Evolutionary conservation across 2,888 invertebrate genomes (phyloP), one percentile per base, ranked within the genome.

Genomic region (Iphiclides podalirius): DNA sequence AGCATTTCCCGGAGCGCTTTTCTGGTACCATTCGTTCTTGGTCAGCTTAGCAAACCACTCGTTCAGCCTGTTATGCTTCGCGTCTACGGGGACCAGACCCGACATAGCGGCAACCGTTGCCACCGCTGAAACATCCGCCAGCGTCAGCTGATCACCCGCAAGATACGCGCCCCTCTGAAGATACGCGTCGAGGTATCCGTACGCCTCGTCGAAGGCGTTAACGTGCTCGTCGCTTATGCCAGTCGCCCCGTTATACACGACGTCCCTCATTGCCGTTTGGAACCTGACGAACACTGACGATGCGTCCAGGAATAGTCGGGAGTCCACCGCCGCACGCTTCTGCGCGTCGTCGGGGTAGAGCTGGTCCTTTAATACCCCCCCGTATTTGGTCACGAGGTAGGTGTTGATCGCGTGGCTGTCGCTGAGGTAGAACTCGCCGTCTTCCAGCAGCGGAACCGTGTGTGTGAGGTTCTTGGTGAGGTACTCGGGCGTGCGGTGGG

Each of bases 301-400:
- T 0, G 68, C 64, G 31, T 76, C 70, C 8, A 74, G 65, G 36
- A 53, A 72, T 23, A 76, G 31, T 2, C 68, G 60, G 23, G 72
- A 69, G 44, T 75, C 64, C 7, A 76, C 56, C 15, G 57, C 61
- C 0, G 72, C 67, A 56, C 68, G 64, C 52, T 54, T 33, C 8
- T 58, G 57, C 23, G 67, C 40, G 34, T 73, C 75, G 1, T 47
- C 55, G 42, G 76, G 73, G 55, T 75, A 76, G 11, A 71, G 45
- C 39, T 60, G 53, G 2, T 62, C 58, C 37, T 61, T 54, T 23
- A 66, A 64, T 0, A 70, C 68, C 1, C 61, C 67, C 20, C 75
- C 76, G 31, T 72, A 77, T 45, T 75, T 77, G 0, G 72, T 68
- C 0, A 70, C 64, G 8, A 77, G 49, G 45, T 77, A 77, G 0